phyloP scores from a whole-genome alignment of 2,888 invertebrate species.

The Emmelina monodactyla region DNA sequence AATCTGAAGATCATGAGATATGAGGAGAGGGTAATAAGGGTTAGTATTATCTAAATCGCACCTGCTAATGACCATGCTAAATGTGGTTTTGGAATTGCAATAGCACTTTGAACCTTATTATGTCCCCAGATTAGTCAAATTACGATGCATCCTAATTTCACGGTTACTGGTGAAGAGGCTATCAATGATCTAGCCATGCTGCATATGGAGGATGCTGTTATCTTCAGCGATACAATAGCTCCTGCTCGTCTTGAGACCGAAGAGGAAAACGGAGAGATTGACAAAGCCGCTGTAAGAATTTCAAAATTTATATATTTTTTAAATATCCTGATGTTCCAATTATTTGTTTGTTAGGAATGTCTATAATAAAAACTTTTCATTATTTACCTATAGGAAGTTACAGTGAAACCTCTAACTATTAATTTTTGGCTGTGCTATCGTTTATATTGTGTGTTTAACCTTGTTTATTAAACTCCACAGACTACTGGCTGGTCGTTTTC shows the following conservation, averaged over 20 bases:
- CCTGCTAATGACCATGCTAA: too few species aligned
- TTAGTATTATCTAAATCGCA: slow-evolving; percentile 20
- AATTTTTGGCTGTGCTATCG: too few species aligned
- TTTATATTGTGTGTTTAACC: too few species aligned
- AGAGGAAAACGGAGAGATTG: slow-evolving; percentile 11
- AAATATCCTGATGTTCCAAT: too few species aligned
- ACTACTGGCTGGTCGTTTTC: slow-evolving; percentile 40
- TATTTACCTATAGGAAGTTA: too few species aligned
- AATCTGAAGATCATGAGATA: slow-evolving; percentile 28
- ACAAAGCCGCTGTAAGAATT: slow-evolving; percentile 23
- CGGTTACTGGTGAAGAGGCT: slow-evolving; percentile 13
- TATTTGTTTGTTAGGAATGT: too few species aligned
- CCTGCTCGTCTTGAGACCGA: slow-evolving; percentile 20
- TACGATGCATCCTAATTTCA: slow-evolving; percentile 32
- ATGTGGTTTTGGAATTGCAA: too few species aligned
- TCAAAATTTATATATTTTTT: too few species aligned
- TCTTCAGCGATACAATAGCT: slow-evolving; percentile 21
- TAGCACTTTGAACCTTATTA: too few species aligned
- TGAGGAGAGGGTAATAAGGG: slow-evolving; percentile 30
- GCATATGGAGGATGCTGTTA: slow-evolving; percentile 24
- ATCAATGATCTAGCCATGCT: slow-evolving; percentile 34
- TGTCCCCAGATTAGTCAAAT: slow-evolving; percentile 37
- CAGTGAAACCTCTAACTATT: too few species aligned
- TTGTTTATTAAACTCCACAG: too few species aligned
- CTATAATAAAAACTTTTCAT: too few species aligned